Evolutionary conservation across 2,797 vertebrate species (phyloP).

Genomic region (Antrozous pallidus): DNA sequence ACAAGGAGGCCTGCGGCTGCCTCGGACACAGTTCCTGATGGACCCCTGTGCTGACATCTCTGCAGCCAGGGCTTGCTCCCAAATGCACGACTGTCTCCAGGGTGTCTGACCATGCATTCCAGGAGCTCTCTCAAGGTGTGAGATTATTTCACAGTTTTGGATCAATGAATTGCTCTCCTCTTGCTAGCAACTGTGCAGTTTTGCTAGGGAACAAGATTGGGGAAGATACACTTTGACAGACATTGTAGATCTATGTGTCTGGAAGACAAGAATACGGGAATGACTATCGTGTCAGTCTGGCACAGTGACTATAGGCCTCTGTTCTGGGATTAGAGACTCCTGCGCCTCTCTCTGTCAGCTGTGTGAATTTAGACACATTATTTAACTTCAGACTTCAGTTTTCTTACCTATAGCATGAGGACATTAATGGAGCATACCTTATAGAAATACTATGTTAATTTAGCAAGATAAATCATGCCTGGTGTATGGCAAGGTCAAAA

Average conservation of each 20-base stretch:
- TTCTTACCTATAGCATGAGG: neutral
- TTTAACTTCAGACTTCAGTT: neutral
- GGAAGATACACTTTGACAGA: neutral
- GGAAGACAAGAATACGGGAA: neutral
- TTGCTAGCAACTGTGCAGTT: neutral
- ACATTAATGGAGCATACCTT: neutral
- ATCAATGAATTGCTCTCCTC: neutral
- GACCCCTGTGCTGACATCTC: neutral
- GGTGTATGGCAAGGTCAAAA: neutral
- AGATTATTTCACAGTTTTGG: constrained; percentile 10
- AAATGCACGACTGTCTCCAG: neutral
- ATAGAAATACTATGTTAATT: neutral
- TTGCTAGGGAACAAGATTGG: neutral
- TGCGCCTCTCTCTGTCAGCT: neutral
- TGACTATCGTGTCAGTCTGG: neutral
- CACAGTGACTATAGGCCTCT: neutral
- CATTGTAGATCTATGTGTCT: neutral
- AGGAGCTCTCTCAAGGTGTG: neutral
- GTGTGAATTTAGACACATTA: neutral
- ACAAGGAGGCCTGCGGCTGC: neutral
- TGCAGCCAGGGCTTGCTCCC: neutral
- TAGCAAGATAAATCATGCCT: neutral
- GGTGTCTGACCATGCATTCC: neutral
- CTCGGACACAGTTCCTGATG: neutral
- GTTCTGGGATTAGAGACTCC: neutral